Conservation (phyloP, 2,113 vertebrate genomes). For the Laticauda laticaudata region DNA sequence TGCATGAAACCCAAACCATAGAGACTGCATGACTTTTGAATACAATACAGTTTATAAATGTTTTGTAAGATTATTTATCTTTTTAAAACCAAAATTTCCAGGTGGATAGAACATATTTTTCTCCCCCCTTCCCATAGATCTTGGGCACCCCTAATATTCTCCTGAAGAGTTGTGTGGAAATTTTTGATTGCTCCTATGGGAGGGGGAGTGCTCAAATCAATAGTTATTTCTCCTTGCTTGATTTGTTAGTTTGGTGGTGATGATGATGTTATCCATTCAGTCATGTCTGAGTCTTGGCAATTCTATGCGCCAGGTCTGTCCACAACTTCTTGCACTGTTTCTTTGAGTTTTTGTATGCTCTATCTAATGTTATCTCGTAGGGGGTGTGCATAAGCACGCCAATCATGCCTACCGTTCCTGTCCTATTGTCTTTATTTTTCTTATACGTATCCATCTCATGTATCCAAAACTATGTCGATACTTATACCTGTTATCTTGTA, state of each 20-base stretch:
- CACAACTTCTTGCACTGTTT: neutral
- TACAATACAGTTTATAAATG: neutral
- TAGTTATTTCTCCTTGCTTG: neutral
- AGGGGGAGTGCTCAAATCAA: neutral
- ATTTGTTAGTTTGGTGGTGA: neutral
- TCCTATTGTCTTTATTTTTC: too few relatives aligned
- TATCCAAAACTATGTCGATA: too few relatives aligned
- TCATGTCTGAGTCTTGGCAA: neutral
- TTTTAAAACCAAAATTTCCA: neutral
- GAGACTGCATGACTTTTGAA: neutral
- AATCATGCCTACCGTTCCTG: too few relatives aligned
- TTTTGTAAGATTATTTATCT: neutral
- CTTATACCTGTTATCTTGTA: too few relatives aligned
- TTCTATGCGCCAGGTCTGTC: neutral
- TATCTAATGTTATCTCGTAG: neutral
- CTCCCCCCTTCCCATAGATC: neutral
- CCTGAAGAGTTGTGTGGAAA: neutral
- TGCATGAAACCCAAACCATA: constrained; percentile 34
- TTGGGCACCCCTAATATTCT: neutral
- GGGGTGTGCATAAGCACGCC: too few relatives aligned
- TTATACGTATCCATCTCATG: too few relatives aligned
- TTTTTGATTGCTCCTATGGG: neutral
- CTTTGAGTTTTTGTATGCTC: neutral
- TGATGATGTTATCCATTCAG: neutral
- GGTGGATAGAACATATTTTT: neutral